Evolutionary conservation across 64 coral and sea anemone species (phyloP), one percentile per base, ranked within the genome.

Genomic region (Pocillopora damicornis): DNA sequence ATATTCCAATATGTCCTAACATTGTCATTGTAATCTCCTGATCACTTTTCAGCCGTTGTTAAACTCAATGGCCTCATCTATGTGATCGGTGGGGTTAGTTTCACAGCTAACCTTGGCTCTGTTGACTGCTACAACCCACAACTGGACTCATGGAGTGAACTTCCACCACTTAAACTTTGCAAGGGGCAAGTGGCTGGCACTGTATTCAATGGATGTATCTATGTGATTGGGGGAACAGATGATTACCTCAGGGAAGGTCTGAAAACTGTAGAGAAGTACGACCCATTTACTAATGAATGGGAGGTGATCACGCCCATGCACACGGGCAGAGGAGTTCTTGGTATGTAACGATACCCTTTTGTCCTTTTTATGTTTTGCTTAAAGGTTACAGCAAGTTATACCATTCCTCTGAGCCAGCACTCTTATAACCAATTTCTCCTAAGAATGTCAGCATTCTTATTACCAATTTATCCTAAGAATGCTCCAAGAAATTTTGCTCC

Each of bases 71-170:
- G 81, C 13, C 82, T 86, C 37, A 91, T 91, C 61, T 91, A 77
- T 78, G 89, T 79, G 1, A 91, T 91, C 61, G 89, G 89, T 71
- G 89, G 89, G 37, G 89, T 91, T 42, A 86, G 89, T 86, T 35
- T 71, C 25, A 66, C 76, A 23, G 89, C 82, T 10, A 66, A 91
- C 56, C 74, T 91, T 6, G 75, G 74, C 14, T 60, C 74, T 22
- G 89, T 91, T 5, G 89, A 91, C 38, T 78, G 82, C 65, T 91
- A 86, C 89, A 86, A 91, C 57, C 82, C 89, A 37, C 12, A 74
- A 63, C 66, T 84, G 66, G 82, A 91, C 59, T 69, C 89, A 1
- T 91, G 89, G 89, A 91, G 61, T 78, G 86, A 51, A 73, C 13
- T 86, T 18, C 81, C 82, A 22, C 38, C 89, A 9, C 62, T 91